A percentile compares a stretch with the other conserved stretches of the same genome.
Conservation (phyloP, 2,113 vertebrate species). For the Alces alces region DNA sequence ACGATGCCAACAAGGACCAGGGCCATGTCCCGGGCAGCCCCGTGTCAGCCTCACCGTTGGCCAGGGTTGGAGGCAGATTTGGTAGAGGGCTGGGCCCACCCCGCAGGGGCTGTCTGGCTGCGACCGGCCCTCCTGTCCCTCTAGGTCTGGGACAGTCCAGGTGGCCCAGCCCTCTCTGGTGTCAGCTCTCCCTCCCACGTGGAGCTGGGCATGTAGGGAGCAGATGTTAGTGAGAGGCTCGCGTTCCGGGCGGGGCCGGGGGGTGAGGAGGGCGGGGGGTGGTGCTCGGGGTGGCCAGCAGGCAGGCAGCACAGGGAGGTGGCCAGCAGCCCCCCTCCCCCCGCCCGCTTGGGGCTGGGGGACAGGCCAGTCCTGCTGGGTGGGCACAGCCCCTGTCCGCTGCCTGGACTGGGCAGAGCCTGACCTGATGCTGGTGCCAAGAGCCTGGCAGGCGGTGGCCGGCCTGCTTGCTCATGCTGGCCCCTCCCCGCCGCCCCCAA, state of each 20-base stretch:
- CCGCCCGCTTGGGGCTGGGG: not conserved
- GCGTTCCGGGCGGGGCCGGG: not conserved
- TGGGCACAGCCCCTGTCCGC: not conserved
- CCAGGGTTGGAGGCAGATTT: not conserved
- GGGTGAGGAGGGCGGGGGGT: fast-evolving
- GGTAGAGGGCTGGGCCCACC: no score
- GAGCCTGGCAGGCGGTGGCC: not conserved
- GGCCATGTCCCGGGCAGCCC: no score
- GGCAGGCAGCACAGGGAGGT: not conserved
- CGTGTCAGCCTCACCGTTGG: not conserved
- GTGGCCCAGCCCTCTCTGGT: fast-evolving
- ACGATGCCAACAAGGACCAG: fast-evolving
- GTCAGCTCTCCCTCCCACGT: fast-evolving
- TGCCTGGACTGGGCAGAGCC: not conserved
- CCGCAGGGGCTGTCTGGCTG: fast-evolving
- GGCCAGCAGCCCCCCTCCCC: not conserved
- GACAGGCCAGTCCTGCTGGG: no score
- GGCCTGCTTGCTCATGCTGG: not conserved
- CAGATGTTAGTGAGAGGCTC: fast-evolving
- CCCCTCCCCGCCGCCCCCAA: not conserved
- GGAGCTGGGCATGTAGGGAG: fast-evolving
- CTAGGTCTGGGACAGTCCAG: no score
- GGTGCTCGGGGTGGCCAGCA: not conserved
- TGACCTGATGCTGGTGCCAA: fast-evolving
- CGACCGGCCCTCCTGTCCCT: fast-evolving